Evolutionary conservation across 2,113 vertebrate genomes (phyloP).

Genomic region (Neopipo cinnamomea): DNA sequence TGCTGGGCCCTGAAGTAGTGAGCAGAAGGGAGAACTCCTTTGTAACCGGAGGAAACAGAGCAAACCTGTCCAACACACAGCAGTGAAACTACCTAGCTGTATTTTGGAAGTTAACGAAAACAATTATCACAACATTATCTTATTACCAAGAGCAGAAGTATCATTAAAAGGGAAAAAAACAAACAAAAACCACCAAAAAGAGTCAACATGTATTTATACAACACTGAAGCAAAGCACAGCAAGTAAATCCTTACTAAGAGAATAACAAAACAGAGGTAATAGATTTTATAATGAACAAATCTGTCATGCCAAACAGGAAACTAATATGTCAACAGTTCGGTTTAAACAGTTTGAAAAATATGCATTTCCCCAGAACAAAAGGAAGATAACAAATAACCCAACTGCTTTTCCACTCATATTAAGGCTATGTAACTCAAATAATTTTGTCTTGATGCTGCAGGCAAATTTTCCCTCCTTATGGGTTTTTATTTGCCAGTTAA

Average conservation of each 20-base stretch:
- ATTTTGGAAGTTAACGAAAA: background rate
- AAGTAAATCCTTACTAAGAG: background rate
- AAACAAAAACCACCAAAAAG: background rate
- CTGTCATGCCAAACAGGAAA: background rate
- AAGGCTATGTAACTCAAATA: background rate
- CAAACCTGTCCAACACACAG: background rate
- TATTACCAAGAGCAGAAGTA: background rate
- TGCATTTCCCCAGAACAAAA: background rate
- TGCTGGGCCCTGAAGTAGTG: background rate
- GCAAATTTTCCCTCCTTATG: background rate
- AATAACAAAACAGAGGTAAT: background rate
- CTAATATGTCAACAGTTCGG: background rate
- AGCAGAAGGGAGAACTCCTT: background rate
- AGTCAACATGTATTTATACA: background rate
- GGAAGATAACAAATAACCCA: background rate
- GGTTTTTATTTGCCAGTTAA: background rate
- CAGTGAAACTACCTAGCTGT: background rate
- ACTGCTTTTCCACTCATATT: background rate
- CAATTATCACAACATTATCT: background rate
- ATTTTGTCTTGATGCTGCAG: background rate
- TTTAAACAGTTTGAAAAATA: background rate
- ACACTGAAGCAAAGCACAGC: background rate
- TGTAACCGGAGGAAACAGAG: background rate
- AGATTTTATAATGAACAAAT: background rate
- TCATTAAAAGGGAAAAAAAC: background rate